phyloP scores from a whole-genome alignment of 2,797 vertebrate species.

The Chanos chanos region DNA sequence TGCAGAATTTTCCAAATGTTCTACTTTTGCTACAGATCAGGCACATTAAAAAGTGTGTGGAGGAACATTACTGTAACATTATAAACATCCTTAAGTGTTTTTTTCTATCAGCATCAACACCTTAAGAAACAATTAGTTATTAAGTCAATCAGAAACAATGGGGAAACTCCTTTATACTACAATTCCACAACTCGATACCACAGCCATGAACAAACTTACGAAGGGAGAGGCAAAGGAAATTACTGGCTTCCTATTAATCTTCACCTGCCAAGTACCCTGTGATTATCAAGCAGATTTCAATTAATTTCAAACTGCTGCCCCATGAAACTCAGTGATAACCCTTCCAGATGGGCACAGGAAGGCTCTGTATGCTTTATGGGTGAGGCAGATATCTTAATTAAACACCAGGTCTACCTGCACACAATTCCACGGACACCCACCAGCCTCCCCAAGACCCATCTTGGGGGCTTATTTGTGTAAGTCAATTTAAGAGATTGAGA shows the following conservation, averaged over 20 bases:
- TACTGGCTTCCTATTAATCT: background rate
- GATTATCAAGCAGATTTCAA: constrained; percentile 50
- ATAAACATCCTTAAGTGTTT: no score
- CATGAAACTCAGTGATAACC: constrained; percentile 28
- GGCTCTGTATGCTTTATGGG: background rate
- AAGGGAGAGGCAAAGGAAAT: background rate
- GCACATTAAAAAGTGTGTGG: no score
- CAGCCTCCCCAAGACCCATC: background rate
- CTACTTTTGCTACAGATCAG: no score
- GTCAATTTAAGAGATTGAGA: constrained; percentile 3
- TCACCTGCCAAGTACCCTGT: constrained; percentile 5
- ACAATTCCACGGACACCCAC: background rate
- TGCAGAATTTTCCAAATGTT: no score
- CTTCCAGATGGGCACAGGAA: background rate
- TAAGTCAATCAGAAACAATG: no score
- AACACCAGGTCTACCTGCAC: background rate
- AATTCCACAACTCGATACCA: no score
- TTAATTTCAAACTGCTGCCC: constrained; percentile 52
- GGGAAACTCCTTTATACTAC: no score
- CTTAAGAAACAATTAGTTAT: no score
- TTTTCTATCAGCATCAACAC: no score
- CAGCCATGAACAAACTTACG: background rate
- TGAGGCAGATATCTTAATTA: constrained; percentile 32
- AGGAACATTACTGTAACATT: no score
- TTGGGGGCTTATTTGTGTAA: constrained; percentile 6